These are phyloP conservation scores for Oxyscelio sp. DNA, from an alignment of 2,888 invertebrate species.

Conservation along the genomic window DNA sequence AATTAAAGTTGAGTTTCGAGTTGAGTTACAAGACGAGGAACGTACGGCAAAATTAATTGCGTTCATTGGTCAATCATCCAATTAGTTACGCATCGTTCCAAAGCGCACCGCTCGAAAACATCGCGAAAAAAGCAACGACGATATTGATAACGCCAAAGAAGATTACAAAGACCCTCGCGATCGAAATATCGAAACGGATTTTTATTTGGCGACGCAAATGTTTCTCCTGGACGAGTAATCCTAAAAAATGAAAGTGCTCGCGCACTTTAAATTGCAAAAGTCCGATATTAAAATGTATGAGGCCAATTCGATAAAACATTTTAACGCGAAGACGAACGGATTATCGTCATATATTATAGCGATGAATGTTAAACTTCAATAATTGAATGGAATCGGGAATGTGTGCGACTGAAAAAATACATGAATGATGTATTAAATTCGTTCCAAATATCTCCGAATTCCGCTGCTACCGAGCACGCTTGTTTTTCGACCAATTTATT, in stretches of 20 bases:
- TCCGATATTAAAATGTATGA: conserved; percentile 1
- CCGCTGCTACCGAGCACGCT: too few species aligned
- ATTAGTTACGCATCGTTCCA: not conserved
- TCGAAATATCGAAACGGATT: not conserved
- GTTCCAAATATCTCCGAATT: too few species aligned
- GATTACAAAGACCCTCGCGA: not conserved
- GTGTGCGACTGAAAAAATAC: not conserved
- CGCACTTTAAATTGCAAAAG: not conserved
- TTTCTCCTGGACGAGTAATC: not conserved
- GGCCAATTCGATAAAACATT: conserved; percentile 4
- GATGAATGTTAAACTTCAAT: conserved; percentile 4
- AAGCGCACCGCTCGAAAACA: too few species aligned
- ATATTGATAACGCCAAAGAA: not conserved
- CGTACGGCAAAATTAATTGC: conserved; percentile 36
- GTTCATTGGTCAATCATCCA: conserved; percentile 35
- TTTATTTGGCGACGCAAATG: not conserved
- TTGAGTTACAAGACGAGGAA: conserved; percentile 28
- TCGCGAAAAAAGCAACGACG: not conserved
- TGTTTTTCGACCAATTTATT: too few species aligned
- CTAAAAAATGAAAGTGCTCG: not conserved
- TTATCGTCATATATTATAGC: conserved; percentile 13
- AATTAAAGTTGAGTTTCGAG: conserved; percentile 35
- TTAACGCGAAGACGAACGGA: conserved; percentile 22
- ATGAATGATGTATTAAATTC: conserved; percentile 2
- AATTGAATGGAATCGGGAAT: conserved; percentile 18